Conservation (phyloP, 2,113 vertebrate genomes). For the Benitochromis conjunctus region DNA sequence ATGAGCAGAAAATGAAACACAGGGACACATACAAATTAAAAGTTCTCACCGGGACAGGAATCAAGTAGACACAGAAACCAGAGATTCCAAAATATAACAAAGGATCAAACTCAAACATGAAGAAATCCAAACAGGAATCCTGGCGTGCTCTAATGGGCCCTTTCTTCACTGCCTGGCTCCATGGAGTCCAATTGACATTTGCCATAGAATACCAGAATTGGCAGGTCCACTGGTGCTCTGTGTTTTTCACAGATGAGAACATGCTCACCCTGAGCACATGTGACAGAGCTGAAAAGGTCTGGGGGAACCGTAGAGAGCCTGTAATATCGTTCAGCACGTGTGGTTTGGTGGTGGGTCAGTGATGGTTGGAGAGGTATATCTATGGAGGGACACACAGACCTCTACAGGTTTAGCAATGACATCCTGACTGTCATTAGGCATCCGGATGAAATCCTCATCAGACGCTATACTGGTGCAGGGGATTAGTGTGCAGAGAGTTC, state of each 20-base stretch:
- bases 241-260: background rate
- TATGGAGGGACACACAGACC: no score
- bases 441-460: no score
- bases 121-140: background rate
- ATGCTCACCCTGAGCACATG: background rate
- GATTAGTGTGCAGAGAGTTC: no score
- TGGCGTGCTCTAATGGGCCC: background rate
- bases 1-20: background rate
- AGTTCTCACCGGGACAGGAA: background rate
- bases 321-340: background rate
- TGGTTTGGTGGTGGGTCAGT: background rate
- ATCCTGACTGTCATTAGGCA: no score
- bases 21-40: background rate
- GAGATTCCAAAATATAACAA: background rate
- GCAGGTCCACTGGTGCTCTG: background rate
- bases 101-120: background rate
- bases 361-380: background rate
- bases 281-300: background rate
- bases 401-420: no score
- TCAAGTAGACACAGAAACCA: background rate
- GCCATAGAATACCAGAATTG: background rate
- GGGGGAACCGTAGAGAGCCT: background rate
- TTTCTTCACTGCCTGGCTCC: background rate
- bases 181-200: background rate
- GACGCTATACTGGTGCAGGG: no score